Conservation (phyloP, 2,797 vertebrate species). For the Arctocebus calabarensis region DNA sequence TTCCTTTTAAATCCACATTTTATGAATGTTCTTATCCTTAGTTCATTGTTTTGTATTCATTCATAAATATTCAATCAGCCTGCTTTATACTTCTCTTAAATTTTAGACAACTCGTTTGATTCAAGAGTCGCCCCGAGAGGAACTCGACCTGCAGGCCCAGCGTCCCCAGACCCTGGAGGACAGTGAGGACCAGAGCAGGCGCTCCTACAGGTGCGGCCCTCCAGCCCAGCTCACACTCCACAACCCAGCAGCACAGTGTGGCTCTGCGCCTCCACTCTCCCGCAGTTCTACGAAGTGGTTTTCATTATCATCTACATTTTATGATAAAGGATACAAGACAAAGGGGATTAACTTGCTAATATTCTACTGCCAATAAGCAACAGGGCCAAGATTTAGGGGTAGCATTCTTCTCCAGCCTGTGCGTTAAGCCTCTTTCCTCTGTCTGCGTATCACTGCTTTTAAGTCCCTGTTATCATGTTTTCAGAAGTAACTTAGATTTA, state of each 20-base stretch:
- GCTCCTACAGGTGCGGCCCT: conserved; percentile 92
- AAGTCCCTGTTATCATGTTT: background rate
- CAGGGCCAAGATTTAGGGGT: background rate
- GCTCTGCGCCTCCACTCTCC: fast-evolving
- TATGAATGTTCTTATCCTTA: background rate
- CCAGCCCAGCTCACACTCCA: background rate
- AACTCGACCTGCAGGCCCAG: conserved; percentile 92
- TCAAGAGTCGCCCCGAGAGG: conserved; percentile 92
- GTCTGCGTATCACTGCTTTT: background rate
- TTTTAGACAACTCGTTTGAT: conserved; percentile 94
- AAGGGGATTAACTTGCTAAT: background rate
- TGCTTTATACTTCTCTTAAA: conserved; percentile 50
- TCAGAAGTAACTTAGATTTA: background rate
- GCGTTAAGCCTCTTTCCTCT: fast-evolving
- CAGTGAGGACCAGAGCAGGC: conserved; percentile 93
- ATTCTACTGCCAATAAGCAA: fast-evolving
- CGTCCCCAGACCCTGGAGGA: conserved; percentile 93
- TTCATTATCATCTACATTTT: fast-evolving
- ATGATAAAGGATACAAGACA: too few relatives aligned
- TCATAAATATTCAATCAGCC: background rate
- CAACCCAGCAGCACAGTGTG: background rate
- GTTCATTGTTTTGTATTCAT: background rate
- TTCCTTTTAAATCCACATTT: background rate
- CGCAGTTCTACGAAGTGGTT: fast-evolving
- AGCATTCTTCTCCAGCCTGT: background rate